Evolutionary conservation across 2,888 invertebrate genomes (phyloP), one percentile per base, ranked within the genome.

Genomic region (Tenodera sinensis): DNA sequence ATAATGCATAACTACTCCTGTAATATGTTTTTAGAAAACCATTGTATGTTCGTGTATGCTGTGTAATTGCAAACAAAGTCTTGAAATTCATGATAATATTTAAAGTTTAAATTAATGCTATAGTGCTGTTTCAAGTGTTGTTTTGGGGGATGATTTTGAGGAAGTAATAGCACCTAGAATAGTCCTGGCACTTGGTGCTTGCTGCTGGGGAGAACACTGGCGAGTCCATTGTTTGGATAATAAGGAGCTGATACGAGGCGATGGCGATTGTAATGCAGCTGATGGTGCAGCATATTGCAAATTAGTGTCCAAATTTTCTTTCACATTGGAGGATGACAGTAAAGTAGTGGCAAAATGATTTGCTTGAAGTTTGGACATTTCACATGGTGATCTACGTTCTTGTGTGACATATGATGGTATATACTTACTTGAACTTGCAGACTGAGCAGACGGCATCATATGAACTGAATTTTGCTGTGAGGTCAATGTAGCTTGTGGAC

Each of bases 271-370:
- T 15, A 88, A 20, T 83, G 47, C 14, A 15, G 8, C 28, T 82
- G 83, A 20, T 83, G 20, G 54, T 71, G 54, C 47, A 20, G 34
- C 15, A 27, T 30, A 71, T n/a, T 88, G 87, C 83, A 90, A 87
- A 84, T 89, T 88, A 8, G 87, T 87, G 27, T 90, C 88, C 12
- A 90, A 30, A 83, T 90, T 90, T 54, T 90, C 90, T 47, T 90
- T 90, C 6, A 90, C 87, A 83, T 90, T 90, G 27, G 88, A 89
- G 28, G 90, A 90, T 8, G 90, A 90, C 28, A 90, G 30, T 8
- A 88, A 81, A 27, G 84, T 86, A 54, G 89, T 28, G 2, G 87
- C 20, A 28, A 83, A 34, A 71, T 28, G 47, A 25, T n/a, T 27
- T 71, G 54, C 20, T 71, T 4, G 54, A 25, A 20, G 54, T 20